phyloP scores from a whole-genome alignment of 2,113 vertebrate genomes.

The Tetrao urogallus region DNA sequence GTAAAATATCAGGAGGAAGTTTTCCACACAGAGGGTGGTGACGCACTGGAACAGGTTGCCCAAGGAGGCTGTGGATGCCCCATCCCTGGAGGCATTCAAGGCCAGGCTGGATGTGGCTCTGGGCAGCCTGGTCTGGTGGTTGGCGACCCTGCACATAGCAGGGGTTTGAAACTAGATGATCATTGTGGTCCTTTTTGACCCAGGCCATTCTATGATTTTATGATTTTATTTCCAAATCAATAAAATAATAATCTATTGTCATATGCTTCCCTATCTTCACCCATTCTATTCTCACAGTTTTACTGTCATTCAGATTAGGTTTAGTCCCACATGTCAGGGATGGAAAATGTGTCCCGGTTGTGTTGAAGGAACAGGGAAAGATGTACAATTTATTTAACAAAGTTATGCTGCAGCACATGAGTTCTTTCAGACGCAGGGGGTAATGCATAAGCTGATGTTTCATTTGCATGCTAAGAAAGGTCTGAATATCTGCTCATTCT shows the following conservation, averaged over 20 bases:
- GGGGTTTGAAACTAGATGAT: no score
- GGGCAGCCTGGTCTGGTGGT: no score
- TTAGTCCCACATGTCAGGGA: neutral
- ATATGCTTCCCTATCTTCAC: constrained; percentile 40
- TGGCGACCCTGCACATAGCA: no score
- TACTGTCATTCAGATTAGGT: neutral
- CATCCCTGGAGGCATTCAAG: no score
- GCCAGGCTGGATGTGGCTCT: no score
- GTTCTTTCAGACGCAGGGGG: constrained; percentile 32
- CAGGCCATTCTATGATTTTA: no score
- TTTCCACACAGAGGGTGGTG: no score
- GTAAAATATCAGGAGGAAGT: no score
- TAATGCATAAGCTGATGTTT: constrained; percentile 15
- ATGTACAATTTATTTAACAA: neutral
- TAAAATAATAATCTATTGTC: constrained; percentile 1
- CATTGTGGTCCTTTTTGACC: no score
- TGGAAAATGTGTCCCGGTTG: neutral
- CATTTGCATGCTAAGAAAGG: constrained; percentile 62
- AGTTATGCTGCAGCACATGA: neutral
- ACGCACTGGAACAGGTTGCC: no score
- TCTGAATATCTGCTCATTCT: constrained; percentile 50
- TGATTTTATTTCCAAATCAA: neutral
- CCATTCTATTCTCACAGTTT: constrained; percentile 12
- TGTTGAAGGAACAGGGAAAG: neutral
- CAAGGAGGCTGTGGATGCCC: no score